Percentiles rank a stretch among this genome's conserved stretches.
phyloP scores from a whole-genome alignment of 2,797 vertebrate genomes.

The Carduelis carduelis region DNA sequence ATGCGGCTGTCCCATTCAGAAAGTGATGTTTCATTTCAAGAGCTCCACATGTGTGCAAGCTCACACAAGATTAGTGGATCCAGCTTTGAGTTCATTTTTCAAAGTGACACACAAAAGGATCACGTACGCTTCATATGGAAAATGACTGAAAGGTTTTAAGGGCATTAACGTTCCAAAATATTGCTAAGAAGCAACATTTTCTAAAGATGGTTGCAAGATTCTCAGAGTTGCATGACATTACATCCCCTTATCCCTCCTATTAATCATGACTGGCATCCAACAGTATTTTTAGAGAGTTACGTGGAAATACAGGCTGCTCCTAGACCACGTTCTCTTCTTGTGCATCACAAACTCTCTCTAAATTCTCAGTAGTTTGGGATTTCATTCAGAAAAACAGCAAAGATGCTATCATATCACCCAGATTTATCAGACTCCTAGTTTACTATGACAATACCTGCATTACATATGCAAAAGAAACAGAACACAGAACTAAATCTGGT shows the following conservation, averaged over 20 bases:
- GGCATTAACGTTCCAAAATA: not conserved
- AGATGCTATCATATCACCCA: not conserved
- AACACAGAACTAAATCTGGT: not conserved
- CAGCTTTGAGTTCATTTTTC: not conserved
- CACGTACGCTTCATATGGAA: not conserved
- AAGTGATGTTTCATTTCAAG: not conserved
- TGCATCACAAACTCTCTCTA: not conserved
- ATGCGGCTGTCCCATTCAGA: not conserved
- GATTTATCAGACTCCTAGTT: not conserved
- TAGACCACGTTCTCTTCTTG: not conserved
- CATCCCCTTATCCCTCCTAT: not conserved
- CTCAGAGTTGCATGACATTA: not conserved
- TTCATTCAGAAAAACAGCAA: conserved; percentile 23
- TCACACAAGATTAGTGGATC: not conserved
- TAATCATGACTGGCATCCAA: not conserved
- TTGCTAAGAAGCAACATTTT: not conserved
- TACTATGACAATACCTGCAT: not conserved
- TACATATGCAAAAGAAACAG: not conserved
- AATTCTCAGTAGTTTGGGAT: not conserved
- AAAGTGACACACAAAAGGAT: not conserved
- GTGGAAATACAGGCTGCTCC: conserved; percentile 24
- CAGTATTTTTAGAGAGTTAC: not conserved
- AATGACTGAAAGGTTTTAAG: not conserved
- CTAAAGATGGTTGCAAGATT: not conserved
- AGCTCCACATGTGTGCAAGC: not conserved